These are phyloP conservation scores for Lasioglossum oenotherae DNA, from an alignment of 2,888 invertebrate species.

Conservation along the genomic window DNA sequence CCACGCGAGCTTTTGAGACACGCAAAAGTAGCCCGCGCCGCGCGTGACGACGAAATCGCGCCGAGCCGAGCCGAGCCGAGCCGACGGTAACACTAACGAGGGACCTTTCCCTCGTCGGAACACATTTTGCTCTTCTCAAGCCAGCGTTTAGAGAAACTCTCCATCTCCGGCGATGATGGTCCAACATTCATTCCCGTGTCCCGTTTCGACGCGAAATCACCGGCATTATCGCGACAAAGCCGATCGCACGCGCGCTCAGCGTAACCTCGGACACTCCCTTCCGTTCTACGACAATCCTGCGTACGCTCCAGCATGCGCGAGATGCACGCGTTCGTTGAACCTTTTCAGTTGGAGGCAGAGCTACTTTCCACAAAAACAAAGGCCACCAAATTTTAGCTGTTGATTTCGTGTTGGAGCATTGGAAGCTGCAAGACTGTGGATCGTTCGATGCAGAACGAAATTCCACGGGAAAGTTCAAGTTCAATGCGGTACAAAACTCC, in stretches of 20 bases:
- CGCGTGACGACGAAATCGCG: background rate
- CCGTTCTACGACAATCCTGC: background rate
- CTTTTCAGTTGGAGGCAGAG: background rate
- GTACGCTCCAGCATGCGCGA: background rate
- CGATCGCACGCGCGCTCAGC: background rate
- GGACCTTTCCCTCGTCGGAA: background rate
- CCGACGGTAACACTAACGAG: conserved; percentile 2
- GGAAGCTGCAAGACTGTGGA: too few species aligned
- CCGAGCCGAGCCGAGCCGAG: background rate
- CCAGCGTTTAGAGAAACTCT: background rate
- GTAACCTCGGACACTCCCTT: background rate
- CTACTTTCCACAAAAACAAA: background rate
- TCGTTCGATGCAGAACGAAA: background rate
- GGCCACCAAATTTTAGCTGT: too few species aligned
- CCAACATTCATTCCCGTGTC: background rate
- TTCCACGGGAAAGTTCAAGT: background rate
- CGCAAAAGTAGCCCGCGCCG: conserved; percentile 38
- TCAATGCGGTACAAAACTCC: background rate
- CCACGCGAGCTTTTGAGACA: conserved; percentile 34
- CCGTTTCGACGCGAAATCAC: conserved; percentile 2
- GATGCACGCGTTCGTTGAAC: background rate
- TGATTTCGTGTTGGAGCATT: background rate
- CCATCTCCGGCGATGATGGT: background rate
- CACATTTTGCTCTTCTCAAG: conserved; percentile 12
- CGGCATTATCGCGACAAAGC: background rate